Percentiles rank a stretch among this genome's conserved stretches.
phyloP scores from a whole-genome alignment of 2,797 vertebrate genomes.

The Lemur catta region DNA sequence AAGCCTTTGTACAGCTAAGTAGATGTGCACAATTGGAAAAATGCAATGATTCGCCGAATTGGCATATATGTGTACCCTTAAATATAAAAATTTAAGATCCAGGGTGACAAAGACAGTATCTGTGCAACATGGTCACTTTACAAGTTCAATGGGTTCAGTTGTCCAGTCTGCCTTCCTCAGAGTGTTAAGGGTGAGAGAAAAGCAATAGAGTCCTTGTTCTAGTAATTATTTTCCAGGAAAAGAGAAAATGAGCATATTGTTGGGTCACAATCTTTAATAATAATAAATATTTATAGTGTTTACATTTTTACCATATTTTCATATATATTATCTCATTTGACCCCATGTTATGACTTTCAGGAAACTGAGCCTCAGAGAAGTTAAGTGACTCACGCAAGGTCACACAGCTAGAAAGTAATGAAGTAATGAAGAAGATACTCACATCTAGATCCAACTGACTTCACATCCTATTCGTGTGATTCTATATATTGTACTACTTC shows the following conservation, averaged over 20 bases:
- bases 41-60: background rate
- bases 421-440: background rate
- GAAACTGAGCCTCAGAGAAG: background rate
- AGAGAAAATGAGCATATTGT: background rate
- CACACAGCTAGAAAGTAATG: background rate
- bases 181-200: background rate
- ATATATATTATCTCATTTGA: background rate
- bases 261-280: background rate
- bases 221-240: background rate
- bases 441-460: background rate
- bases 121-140: background rate
- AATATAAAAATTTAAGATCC: background rate
- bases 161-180: background rate
- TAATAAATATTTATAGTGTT: background rate
- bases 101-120: background rate
- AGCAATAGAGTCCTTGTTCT: background rate
- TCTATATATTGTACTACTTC: background rate
- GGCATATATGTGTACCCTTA: background rate
- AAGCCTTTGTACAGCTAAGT: background rate
- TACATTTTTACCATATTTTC: background rate
- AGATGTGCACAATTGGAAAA: background rate
- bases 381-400: background rate
- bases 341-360: background rate
- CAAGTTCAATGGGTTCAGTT: background rate
- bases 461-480: background rate